Evolutionary conservation across 2,888 invertebrate genomes (phyloP).

Genomic region (Philonicus albiceps): DNA sequence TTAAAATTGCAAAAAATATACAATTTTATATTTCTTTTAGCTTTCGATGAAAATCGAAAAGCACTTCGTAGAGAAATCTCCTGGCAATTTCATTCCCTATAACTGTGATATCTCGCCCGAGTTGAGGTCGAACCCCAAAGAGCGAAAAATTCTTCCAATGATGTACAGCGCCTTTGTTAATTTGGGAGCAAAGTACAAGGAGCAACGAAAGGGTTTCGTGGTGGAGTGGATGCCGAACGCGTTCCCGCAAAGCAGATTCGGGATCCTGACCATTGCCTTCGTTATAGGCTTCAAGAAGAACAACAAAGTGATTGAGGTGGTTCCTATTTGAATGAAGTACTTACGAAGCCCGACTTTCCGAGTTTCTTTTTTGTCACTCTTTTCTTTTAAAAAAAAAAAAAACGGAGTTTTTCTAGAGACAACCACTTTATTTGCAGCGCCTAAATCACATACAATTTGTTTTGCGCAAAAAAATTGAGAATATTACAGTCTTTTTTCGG

Average conservation of each 20-base stretch:
- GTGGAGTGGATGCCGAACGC: constrained; percentile 82
- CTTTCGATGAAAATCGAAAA: constrained; percentile 71
- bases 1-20: background rate
- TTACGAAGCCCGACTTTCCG: background rate
- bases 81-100: constrained; percentile 67
- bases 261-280: constrained; percentile 76
- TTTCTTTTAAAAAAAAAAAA: background rate
- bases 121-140: constrained; percentile 47
- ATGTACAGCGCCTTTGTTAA: constrained; percentile 56
- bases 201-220: constrained; percentile 69
- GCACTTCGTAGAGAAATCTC: constrained; percentile 70
- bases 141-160: constrained; percentile 55
- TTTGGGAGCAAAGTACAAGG: constrained; percentile 45
- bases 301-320: background rate
- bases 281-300: constrained; percentile 72
- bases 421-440: background rate
- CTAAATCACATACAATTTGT: background rate
- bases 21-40: constrained; percentile 56
- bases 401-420: background rate
- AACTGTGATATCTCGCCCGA: background rate
- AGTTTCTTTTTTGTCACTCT: background rate
- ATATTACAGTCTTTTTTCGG: background rate
- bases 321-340: background rate
- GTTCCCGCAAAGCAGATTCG: constrained; percentile 73
- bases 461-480: background rate